A percentile compares a stretch with the other conserved stretches of the same genome.
These are phyloP conservation scores for Drosophila mettleri DNA, from an alignment of 2,888 invertebrate genomes.

Conservation along the genomic window DNA sequence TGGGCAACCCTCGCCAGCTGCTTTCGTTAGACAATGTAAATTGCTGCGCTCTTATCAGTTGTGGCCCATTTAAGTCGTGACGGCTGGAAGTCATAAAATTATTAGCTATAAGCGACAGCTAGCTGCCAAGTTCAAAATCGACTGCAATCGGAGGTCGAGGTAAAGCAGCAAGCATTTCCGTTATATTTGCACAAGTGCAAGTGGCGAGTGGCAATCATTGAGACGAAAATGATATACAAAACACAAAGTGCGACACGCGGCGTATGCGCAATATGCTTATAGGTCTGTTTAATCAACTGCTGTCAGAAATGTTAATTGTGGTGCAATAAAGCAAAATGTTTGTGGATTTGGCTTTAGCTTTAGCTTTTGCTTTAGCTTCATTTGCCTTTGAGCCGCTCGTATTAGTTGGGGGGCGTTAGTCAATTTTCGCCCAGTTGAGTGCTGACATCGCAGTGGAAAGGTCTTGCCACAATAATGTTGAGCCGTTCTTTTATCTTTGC, in stretches of 20 bases:
- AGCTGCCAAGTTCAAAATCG: conserved; percentile 69
- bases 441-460: conserved; percentile 44
- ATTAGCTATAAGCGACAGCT: conserved; percentile 12
- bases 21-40: conserved; percentile 24
- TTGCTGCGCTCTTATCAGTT: conserved; percentile 44
- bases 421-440: conserved; percentile 57
- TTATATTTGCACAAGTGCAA: conserved; percentile 67
- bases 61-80: conserved; percentile 15
- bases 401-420: conserved; percentile 53
- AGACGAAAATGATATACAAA: conserved; percentile 23
- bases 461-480: conserved; percentile 57
- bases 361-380: conserved; percentile 4
- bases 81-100: conserved; percentile 21
- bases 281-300: conserved; percentile 73
- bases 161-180: conserved; percentile 26
- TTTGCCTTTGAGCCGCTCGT: conserved; percentile 30
- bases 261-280: conserved; percentile 53
- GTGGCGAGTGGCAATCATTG: conserved; percentile 21
- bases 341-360: conserved; percentile 44
- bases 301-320: conserved; percentile 40
- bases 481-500: conserved; percentile 37
- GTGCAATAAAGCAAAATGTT: conserved; percentile 46
- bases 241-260: conserved; percentile 14
- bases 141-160: conserved; percentile 50
- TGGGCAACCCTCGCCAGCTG: conserved; percentile 32